These are phyloP conservation scores for Balanococcus diminutus DNA, from an alignment of 2,888 invertebrate species.

Conservation along the genomic window DNA sequence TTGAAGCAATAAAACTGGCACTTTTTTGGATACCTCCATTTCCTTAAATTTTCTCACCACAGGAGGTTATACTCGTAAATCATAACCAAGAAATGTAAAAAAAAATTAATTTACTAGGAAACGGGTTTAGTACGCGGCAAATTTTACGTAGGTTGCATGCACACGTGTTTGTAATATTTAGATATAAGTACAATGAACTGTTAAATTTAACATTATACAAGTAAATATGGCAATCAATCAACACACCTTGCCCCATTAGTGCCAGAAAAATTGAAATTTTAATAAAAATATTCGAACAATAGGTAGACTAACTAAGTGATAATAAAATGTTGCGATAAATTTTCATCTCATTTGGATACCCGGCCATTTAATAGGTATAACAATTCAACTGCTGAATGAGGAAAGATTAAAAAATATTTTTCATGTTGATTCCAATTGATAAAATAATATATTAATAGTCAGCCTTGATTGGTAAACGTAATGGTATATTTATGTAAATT, in stretches of 20 bases:
- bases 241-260: neutral
- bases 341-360: neutral
- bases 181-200: neutral
- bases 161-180: no score
- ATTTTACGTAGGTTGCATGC: no score
- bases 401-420: neutral
- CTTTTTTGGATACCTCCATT: no score
- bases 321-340: neutral
- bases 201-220: neutral
- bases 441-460: neutral
- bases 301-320: neutral
- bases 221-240: neutral
- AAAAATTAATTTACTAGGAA: no score
- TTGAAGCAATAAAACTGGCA: no score
- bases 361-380: neutral
- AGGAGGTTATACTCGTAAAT: no score
- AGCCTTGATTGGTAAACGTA: neutral
- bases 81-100: no score
- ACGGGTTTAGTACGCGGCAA: no score
- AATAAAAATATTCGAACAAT: neutral
- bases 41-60: no score
- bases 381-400: neutral
- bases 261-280: neutral
- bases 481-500: neutral
- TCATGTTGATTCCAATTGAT: neutral